Conservation (phyloP, 92 coral and sea anemone genomes). For the Epizoanthus illoricatus region DNA sequence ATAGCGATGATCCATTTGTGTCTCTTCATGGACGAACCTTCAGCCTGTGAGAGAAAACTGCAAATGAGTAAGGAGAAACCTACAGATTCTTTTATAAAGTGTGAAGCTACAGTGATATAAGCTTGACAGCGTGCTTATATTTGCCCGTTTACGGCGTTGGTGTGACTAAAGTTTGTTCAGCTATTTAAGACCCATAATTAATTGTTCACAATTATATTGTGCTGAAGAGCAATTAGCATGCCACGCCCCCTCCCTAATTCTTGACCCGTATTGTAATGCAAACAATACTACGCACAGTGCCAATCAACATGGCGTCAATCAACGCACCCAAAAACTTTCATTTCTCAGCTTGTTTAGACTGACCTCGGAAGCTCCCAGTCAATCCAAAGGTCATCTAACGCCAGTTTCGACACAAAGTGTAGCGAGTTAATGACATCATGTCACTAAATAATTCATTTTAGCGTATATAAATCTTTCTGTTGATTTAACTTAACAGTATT, state of each 20-base stretch:
- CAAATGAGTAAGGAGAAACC: constrained; percentile 6
- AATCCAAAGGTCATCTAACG: not conserved
- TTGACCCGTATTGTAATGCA: constrained; percentile 41
- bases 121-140: constrained; percentile 24
- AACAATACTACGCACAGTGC: constrained; percentile 21
- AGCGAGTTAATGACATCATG: not conserved
- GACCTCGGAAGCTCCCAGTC: not conserved
- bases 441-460: not conserved
- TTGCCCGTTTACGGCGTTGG: constrained; percentile 22
- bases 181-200: constrained; percentile 82
- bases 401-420: not conserved
- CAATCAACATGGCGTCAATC: constrained; percentile 32
- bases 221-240: constrained; percentile 90
- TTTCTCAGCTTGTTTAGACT: constrained; percentile 3
- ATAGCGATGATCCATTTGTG: constrained; percentile 31
- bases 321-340: not conserved
- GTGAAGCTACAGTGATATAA: constrained; percentile 21
- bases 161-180: constrained; percentile 47
- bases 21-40: constrained; percentile 39
- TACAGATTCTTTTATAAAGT: constrained; percentile 20
- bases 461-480: not conserved
- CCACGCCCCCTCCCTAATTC: constrained; percentile 71
- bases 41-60: constrained; percentile 10
- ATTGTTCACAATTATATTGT: constrained; percentile 88
- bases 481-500: constrained; percentile 19